phyloP scores from a whole-genome alignment of 2,113 vertebrate genomes.

The Probosciger aterrimus region DNA sequence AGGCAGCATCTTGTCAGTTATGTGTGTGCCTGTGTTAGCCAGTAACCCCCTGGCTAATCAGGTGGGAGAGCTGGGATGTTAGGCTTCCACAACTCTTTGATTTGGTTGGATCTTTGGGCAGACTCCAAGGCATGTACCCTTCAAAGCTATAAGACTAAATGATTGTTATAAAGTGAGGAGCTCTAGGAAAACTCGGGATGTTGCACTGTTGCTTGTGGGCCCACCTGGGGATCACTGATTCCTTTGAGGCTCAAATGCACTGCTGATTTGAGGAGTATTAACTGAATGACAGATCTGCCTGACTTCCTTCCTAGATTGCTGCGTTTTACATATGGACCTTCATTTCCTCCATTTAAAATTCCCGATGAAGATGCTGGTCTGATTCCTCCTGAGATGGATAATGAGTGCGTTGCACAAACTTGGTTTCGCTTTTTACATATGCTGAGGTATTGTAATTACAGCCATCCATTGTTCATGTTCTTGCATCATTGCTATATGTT shows the following conservation, averaged over 20 bases:
- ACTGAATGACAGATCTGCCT: not conserved
- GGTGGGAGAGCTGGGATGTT: not conserved
- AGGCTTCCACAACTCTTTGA: not conserved
- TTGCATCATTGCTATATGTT: not conserved
- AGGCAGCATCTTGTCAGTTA: not conserved
- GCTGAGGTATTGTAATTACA: constrained; percentile 82
- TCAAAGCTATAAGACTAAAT: not conserved
- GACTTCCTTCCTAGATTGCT: constrained; percentile 78
- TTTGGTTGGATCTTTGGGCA: not conserved
- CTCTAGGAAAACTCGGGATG: not conserved
- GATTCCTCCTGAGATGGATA: constrained; percentile 94
- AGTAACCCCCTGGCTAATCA: not conserved
- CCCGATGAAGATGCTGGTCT: constrained; percentile 91
- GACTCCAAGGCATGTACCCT: not conserved
- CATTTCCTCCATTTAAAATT: constrained; percentile 94
- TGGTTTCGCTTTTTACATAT: constrained; percentile 98
- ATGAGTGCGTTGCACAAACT: constrained; percentile 92
- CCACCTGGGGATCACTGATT: not conserved
- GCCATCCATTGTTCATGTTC: not conserved
- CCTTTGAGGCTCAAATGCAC: not conserved
- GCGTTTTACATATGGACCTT: constrained; percentile 90
- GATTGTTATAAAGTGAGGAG: not conserved
- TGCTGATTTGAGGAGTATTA: not conserved
- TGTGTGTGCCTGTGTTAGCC: not conserved
- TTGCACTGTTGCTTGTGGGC: not conserved